Evolutionary conservation across 1,140 invertebrate species (phyloP), one percentile per base, ranked within the genome.

Genomic region (Bombus breviceps): DNA sequence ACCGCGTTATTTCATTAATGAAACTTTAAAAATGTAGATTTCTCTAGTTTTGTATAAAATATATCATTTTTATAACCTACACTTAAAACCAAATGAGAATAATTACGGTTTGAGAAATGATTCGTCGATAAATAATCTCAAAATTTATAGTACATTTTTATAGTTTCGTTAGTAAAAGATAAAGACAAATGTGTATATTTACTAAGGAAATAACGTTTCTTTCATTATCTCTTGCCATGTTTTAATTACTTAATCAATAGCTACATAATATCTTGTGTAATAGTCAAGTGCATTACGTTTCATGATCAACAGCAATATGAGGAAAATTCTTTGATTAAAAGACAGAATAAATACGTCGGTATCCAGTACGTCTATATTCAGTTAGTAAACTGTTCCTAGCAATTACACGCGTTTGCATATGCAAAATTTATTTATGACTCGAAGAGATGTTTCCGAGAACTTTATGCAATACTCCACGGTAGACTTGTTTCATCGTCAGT

Each of bases 351-450:
- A 82, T 47, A 82, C 25, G 34, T 74, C 10, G 3, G 10, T 64
- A 64, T 22, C 25, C 15, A 10, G 25, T 66, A 34, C 3, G 39
- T 71, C 43, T 41, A 77, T 72, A 66, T 22, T 74, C 57, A 53
- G 6, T n/a, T 37, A 39, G 32, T 57, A 68, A 77, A 77, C 62
- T 68, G 81, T 75, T 53, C 34, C 22, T 43, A 77, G 81, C 41
- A 83, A 83, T 83, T 83, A 76, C 59, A 34, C n/a, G 39, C 39
- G 66, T 83, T 83, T 83, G 72, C 73, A 83, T 77, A 83, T 83
- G 73, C 73, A 77, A 83, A 83, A 77, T 83, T 34, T 77, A 62
- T 76, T 83, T 83, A 34, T 59, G 39, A 28, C 32, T 28, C 3
- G 15, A 8, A 64, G 71, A 28, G 47, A 41, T 53, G 71, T 82